Conservation (phyloP, 2,888 invertebrate genomes). For the Encarsia formosa region DNA sequence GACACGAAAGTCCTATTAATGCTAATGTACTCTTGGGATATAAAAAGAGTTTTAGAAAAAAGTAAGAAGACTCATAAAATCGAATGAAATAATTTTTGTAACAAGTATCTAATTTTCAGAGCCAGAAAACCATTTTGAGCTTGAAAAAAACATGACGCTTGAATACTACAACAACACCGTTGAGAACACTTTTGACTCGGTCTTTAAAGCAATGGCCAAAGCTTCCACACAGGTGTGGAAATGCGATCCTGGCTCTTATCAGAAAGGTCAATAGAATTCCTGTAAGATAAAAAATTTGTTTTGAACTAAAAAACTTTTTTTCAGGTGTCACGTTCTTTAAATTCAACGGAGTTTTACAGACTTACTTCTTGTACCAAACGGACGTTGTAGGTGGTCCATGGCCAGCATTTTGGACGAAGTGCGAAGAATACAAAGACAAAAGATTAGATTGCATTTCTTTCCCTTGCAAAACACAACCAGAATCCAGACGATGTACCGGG, state of each 20-base stretch:
- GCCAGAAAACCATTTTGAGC: too few relatives aligned
- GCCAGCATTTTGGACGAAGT: background rate
- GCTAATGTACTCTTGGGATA: background rate
- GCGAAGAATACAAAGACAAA: background rate
- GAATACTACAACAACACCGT: background rate
- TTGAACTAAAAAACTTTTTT: background rate
- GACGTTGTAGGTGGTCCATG: background rate
- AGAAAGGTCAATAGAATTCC: background rate
- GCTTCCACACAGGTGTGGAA: conserved; percentile 3
- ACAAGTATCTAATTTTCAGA: too few relatives aligned
- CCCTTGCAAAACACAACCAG: background rate
- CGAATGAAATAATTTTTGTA: too few relatives aligned
- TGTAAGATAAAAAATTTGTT: background rate
- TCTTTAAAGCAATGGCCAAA: background rate
- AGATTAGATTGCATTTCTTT: conserved; percentile 4
- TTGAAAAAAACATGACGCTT: background rate
- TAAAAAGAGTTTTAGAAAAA: too few relatives aligned
- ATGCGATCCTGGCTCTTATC: conserved; percentile 1
- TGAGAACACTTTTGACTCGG: background rate
- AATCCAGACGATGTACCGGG: conserved; percentile 5
- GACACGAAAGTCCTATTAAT: conserved; percentile 9
- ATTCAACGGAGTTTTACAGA: conserved; percentile 8
- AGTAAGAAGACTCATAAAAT: too few relatives aligned
- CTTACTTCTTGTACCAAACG: conserved; percentile 4
- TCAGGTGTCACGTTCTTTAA: conserved; percentile 6